phyloP scores from a whole-genome alignment of 2,797 vertebrate species.

The Micromesistius poutassou region DNA sequence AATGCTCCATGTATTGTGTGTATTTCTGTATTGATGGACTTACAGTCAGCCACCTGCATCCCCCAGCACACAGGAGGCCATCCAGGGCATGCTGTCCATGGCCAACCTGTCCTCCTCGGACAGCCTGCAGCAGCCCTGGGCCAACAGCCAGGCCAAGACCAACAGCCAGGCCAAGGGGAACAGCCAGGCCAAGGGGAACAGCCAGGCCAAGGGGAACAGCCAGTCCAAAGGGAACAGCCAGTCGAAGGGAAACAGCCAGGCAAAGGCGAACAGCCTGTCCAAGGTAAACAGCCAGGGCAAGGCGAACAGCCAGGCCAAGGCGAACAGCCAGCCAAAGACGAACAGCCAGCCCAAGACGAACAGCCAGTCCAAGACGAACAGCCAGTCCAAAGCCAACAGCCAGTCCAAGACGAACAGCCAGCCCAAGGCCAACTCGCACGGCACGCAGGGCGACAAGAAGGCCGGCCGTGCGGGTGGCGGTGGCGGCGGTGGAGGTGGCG shows the following conservation, averaged over 20 bases:
- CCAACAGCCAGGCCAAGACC: slow-evolving; percentile 84
- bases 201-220: neutral
- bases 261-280: neutral
- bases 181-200: neutral
- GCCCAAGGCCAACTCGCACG: slow-evolving; percentile 81
- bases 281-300: neutral
- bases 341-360: neutral
- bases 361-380: neutral
- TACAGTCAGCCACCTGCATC: slow-evolving; percentile 97
- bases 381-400: too few species aligned
- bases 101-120: slow-evolving; percentile 96
- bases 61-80: slow-evolving; percentile 98
- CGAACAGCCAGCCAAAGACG: neutral
- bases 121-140: slow-evolving; percentile 87
- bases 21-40: slow-evolving; percentile 74
- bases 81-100: slow-evolving; percentile 99
- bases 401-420: slow-evolving; percentile 54
- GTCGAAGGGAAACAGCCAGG: neutral
- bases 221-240: neutral
- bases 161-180: slow-evolving; percentile 70
- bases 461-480: slow-evolving; percentile 48
- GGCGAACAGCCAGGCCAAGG: neutral
- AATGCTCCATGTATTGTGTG: slow-evolving; percentile 71
- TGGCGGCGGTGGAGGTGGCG: slow-evolving; percentile 48
- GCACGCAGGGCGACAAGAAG: slow-evolving; percentile 79